These are phyloP conservation scores for Ichneumon xanthorius DNA, from an alignment of 2,888 invertebrate genomes.

Conservation along the genomic window DNA sequence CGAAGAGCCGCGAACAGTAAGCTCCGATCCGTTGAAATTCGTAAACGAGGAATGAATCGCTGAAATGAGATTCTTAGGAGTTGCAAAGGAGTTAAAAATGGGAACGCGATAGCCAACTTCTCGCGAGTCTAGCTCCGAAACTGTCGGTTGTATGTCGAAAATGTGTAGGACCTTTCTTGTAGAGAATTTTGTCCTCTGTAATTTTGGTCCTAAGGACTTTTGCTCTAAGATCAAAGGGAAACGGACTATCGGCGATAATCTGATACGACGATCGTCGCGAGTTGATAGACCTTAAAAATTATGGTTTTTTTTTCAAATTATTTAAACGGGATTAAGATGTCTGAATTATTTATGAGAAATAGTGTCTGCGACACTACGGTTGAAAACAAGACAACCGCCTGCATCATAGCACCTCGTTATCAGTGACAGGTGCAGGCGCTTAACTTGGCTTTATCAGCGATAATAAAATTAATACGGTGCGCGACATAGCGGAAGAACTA, in stretches of 20 bases:
- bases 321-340: not conserved
- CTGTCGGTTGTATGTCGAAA: not conserved
- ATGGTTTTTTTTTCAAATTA: not conserved
- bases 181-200: not conserved
- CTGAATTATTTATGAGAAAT: not conserved
- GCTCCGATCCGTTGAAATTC: not conserved
- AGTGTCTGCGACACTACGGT: slow-evolving; percentile 11
- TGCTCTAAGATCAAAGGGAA: not conserved
- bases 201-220: slow-evolving; percentile 9
- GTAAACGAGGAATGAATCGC: not conserved
- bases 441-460: slow-evolving; percentile 62
- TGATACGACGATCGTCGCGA: not conserved
- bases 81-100: not conserved
- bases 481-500: slow-evolving; percentile 16
- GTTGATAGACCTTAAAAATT: not conserved
- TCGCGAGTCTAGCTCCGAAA: not conserved
- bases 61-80: not conserved
- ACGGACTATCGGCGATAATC: not conserved
- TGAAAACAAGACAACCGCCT: not conserved
- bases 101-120: not conserved
- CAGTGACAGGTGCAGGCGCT: slow-evolving; percentile 66
- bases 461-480: slow-evolving; percentile 57
- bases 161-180: not conserved
- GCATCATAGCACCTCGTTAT: slow-evolving; percentile 60
- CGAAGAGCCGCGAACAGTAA: not conserved